Base-by-base conservation (phyloP, 2,797 vertebrate genomes). In the Amniataba percoides region DNA sequence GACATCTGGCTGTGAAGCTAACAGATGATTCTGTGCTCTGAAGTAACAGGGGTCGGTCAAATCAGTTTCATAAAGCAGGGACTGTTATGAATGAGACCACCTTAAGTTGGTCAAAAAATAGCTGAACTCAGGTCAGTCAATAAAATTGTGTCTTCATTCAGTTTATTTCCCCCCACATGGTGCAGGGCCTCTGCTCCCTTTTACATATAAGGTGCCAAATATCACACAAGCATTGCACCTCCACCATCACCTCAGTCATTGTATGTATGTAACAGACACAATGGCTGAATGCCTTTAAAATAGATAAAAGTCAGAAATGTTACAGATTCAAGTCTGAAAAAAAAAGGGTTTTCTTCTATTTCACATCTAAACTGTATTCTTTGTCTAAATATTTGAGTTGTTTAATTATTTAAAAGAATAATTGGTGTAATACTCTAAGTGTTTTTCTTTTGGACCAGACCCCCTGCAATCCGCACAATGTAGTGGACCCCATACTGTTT, bases 401-500 rank as follows among this genome's bases (percentile, higher is more conserved):
- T 49, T 81, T 15, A 61, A 51, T 77, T 19, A 62, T 75, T 45
- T 36, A 80, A 70, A 51, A 45, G 16, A 61, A 31, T 69, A 77
- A 66, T 49, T 27, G 5, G 2, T 53, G 12, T 39, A 18, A 58
- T 42, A 52, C 70, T 73, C 18, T 58, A 67, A 71, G 36, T 81
- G 63, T 86, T 89, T 92, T 78, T 60, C 45, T 61, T 64, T 70
- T 51, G 55, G 63, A 66, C 39, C 53, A 67, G 57, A 69, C 52
- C 55, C 65, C 62, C 71, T 53, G 27, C 48, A 31, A 68, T 16
- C 57, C n/a, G 72, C 59, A 75, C 66, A 57, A 19, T 52, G 43
- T 46, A 48, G 51, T 19, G 4, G 11, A 53, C 77, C 78, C 51
- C 81, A 78, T 65, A 31, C 81, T 83, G 91, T 74, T 89, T 93